These are phyloP conservation scores for Calephelis nemesis DNA, from an alignment of 1,140 invertebrate species.

Conservation along the genomic window DNA sequence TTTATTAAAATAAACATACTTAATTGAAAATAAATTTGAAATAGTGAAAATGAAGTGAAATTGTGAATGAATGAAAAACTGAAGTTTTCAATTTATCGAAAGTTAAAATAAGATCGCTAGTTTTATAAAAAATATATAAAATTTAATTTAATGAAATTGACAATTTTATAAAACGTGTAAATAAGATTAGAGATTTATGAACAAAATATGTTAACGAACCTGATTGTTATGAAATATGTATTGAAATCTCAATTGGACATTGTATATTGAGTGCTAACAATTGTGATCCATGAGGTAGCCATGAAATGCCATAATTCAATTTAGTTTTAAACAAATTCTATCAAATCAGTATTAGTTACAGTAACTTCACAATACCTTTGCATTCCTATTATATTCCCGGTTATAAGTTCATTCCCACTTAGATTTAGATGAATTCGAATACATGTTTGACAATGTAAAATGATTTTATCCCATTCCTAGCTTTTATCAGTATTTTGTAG, in stretches of 20 bases:
- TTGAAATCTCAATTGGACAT: constrained; percentile 51
- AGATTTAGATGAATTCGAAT: constrained; percentile 48
- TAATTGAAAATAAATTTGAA: constrained; percentile 1
- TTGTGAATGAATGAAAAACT: not conserved
- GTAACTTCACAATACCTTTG: constrained; percentile 45
- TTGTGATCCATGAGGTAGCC: constrained; percentile 75
- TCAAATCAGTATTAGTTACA: constrained; percentile 48
- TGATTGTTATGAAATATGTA: constrained; percentile 66
- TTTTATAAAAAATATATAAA: constrained; percentile 25
- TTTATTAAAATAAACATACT: constrained; percentile 27
- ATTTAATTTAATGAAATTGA: constrained; percentile 66
- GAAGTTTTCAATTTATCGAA: constrained; percentile 7
- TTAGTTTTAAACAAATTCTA: constrained; percentile 40
- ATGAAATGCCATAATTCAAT: constrained; percentile 70
- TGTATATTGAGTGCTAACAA: constrained; percentile 64
- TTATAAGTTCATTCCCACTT: constrained; percentile 52
- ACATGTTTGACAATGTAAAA: constrained; percentile 19
- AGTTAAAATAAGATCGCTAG: constrained; percentile 10
- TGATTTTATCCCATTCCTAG: constrained; percentile 53
- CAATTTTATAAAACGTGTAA: constrained; percentile 74
- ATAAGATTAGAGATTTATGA: constrained; percentile 72
- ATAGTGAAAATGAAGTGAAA: not conserved
- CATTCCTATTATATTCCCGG: constrained; percentile 72
- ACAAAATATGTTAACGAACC: constrained; percentile 65
- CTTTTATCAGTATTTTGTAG: constrained; percentile 71